These are phyloP conservation scores for Drosophila greeni DNA, from an alignment of 2,888 invertebrate genomes.

Conservation along the genomic window DNA sequence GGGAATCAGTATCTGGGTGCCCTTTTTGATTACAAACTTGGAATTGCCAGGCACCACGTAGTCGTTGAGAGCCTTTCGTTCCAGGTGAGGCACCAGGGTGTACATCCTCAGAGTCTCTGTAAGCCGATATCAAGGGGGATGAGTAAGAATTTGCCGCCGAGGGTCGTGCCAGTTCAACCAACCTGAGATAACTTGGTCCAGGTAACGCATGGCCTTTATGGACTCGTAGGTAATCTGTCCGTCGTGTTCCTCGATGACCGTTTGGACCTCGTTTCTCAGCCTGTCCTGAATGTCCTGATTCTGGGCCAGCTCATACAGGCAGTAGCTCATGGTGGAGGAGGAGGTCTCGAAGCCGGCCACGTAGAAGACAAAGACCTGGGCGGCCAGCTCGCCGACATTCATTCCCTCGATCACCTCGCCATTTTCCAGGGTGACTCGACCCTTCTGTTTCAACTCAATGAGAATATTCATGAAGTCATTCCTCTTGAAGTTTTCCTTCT, in stretches of 20 bases:
- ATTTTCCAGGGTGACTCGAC: conserved; percentile 57
- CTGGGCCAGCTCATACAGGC: conserved; percentile 79
- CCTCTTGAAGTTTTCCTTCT: conserved; percentile 73
- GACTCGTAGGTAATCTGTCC: conserved; percentile 77
- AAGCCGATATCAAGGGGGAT: neutral
- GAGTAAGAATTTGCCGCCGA: neutral
- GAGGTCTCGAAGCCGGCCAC: conserved; percentile 81
- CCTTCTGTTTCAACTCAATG: conserved; percentile 76
- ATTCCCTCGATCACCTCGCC: conserved; percentile 61
- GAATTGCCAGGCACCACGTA: conserved; percentile 80
- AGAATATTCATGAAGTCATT: conserved; percentile 80
- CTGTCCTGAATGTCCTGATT: conserved; percentile 79
- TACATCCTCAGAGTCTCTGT: conserved; percentile 81
- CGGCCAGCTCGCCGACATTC: conserved; percentile 79
- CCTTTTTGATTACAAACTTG: conserved; percentile 79
- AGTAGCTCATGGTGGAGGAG: conserved; percentile 79
- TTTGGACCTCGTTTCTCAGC: conserved; percentile 77
- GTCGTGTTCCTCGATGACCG: conserved; percentile 74
- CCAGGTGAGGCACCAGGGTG: conserved; percentile 80
- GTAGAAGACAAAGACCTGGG: conserved; percentile 81
- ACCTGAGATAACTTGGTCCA: conserved; percentile 80
- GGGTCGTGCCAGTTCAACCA: neutral
- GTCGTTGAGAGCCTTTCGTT: conserved; percentile 80
- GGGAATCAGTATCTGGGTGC: conserved; percentile 62
- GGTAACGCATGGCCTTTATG: conserved; percentile 78